These are phyloP conservation scores for Cephalopterus ornatus DNA, from an alignment of 2,113 vertebrate genomes.

Conservation along the genomic window DNA sequence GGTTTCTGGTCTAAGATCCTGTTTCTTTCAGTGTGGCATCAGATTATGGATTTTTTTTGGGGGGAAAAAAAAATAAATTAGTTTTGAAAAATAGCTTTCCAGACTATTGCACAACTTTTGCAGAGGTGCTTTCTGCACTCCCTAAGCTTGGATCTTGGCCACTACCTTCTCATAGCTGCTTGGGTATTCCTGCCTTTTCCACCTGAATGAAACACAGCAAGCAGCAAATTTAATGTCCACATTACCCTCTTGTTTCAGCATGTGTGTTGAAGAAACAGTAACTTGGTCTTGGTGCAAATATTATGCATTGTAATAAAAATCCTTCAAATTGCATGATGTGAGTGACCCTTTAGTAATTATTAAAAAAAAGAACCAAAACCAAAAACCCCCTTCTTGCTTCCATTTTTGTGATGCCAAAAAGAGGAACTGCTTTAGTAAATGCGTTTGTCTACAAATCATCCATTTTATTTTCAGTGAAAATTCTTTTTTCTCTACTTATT, in stretches of 20 bases:
- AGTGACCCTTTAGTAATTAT: not conserved
- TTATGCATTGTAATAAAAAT: not conserved
- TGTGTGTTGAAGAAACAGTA: not conserved
- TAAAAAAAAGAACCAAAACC: not conserved
- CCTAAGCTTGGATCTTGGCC: not conserved
- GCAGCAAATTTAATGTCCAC: rapidly evolving
- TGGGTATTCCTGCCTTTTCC: not conserved
- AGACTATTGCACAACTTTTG: not conserved
- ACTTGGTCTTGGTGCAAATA: not conserved
- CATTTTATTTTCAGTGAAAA: not conserved
- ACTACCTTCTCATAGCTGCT: not conserved
- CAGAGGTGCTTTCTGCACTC: not conserved
- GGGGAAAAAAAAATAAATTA: rapidly evolving
- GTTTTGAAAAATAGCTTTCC: not conserved
- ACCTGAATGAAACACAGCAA: too few relatives aligned
- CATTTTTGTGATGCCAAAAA: not conserved
- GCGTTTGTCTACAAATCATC: not conserved
- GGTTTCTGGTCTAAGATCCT: not conserved
- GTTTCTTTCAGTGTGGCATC: not conserved
- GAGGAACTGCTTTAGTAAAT: not conserved
- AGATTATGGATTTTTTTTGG: not conserved
- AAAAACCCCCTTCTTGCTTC: not conserved
- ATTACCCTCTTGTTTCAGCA: not conserved
- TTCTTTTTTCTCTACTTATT: not conserved
- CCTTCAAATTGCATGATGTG: not conserved